phyloP scores from a whole-genome alignment of 2,888 invertebrate genomes.

The Athrips mouffetella region DNA sequence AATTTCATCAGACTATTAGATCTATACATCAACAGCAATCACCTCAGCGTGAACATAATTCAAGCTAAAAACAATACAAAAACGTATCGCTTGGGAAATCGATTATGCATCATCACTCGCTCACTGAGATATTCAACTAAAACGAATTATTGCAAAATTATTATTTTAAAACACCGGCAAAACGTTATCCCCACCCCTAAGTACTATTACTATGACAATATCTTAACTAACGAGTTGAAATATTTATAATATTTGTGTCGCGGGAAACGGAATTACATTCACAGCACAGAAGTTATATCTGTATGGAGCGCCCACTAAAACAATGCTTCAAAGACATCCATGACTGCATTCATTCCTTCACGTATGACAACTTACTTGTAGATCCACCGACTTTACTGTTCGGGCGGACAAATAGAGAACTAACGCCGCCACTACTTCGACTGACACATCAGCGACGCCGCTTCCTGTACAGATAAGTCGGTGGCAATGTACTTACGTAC shows the following conservation, averaged over 20 bases:
- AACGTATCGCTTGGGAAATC: slow-evolving; percentile 46
- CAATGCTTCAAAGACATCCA: no score
- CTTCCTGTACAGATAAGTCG: no score
- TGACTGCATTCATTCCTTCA: no score
- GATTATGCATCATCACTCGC: slow-evolving; percentile 39
- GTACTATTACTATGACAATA: slow-evolving; percentile 60
- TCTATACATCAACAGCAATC: slow-evolving; percentile 30
- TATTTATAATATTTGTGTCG: background rate
- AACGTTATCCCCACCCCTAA: slow-evolving; percentile 56
- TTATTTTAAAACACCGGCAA: slow-evolving; percentile 46
- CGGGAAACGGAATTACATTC: background rate
- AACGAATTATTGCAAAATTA: slow-evolving; percentile 49
- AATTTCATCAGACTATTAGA: slow-evolving; percentile 33
- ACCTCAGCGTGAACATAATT: slow-evolving; percentile 27
- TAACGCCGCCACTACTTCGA: no score
- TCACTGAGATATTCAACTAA: slow-evolving; percentile 32
- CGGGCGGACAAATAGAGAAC: no score
- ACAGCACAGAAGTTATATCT: no score
- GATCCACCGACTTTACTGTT: no score
- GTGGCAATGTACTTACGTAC: no score
- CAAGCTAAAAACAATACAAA: slow-evolving; percentile 27
- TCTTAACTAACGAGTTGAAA: slow-evolving; percentile 39
- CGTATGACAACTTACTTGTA: no score
- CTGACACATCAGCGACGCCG: no score
- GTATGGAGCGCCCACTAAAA: no score